Evolutionary conservation across 2,113 vertebrate genomes (phyloP).

Genomic region (Galeopterus variegatus): DNA sequence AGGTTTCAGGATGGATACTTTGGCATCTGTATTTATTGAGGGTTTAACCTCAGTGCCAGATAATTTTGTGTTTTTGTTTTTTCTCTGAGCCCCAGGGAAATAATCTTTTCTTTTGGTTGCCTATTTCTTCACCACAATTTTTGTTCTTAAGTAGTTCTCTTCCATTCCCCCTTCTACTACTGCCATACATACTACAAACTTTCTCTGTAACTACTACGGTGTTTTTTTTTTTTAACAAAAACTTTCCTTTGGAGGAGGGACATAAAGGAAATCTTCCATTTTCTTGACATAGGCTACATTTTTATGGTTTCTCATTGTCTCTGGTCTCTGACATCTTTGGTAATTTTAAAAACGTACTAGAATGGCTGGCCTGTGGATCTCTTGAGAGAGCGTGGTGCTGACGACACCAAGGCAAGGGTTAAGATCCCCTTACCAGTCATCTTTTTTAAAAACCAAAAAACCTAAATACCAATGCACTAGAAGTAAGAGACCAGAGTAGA

Average conservation of each 20-base stretch:
- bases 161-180: not conserved
- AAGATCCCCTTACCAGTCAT: no score
- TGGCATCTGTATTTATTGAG: not conserved
- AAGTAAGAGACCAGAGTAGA: not conserved
- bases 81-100: conserved; percentile 22
- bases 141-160: not conserved
- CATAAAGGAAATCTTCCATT: not conserved
- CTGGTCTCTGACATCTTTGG: not conserved
- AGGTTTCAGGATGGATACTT: not conserved
- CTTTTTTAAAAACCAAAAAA: no score
- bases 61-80: not conserved
- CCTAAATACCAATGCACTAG: not conserved
- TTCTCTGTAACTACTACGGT: not conserved
- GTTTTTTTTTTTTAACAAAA: not conserved
- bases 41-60: not conserved
- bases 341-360: not conserved
- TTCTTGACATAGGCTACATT: not conserved
- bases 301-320: conserved; percentile 37
- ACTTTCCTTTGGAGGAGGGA: not conserved
- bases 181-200: not conserved
- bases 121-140: conserved; percentile 9
- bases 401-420: no score
- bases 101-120: not conserved
- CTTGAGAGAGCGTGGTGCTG: no score
- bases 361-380: no score